phyloP scores from a whole-genome alignment of 2,113 vertebrate genomes.

The Silurus asotus region DNA sequence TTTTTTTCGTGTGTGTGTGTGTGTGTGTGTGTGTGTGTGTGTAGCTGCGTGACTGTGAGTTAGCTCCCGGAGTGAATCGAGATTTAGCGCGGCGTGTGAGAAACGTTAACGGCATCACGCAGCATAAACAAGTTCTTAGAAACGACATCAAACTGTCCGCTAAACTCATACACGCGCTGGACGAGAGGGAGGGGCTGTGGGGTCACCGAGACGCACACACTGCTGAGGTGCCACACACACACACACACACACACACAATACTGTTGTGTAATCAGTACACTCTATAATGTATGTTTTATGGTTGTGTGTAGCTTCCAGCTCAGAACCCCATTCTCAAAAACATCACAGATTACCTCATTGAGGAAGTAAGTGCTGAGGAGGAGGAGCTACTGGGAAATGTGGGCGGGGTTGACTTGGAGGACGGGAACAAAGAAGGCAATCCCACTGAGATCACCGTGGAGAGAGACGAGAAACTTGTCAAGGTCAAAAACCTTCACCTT shows the following conservation, averaged over 20 bases:
- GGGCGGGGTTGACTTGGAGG: slow-evolving; percentile 77
- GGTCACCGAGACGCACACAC: slow-evolving; percentile 64
- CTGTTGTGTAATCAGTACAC: too few species aligned
- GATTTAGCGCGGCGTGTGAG: slow-evolving; percentile 85
- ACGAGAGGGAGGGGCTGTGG: slow-evolving; percentile 86
- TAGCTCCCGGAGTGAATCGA: slow-evolving; percentile 87
- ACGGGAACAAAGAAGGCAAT: slow-evolving; percentile 82
- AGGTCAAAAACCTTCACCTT: slow-evolving; percentile 68
- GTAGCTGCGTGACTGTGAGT: slow-evolving; percentile 87
- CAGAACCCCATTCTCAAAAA: slow-evolving; percentile 93
- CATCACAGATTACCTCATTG: slow-evolving; percentile 92
- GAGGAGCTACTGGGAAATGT: slow-evolving; percentile 86
- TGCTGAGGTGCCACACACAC: slow-evolving; percentile 59
- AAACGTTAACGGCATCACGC: slow-evolving; percentile 86
- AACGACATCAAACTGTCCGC: slow-evolving; percentile 91
- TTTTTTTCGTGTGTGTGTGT: not conserved
- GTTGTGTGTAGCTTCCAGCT: slow-evolving; percentile 68
- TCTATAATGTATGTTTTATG: not conserved
- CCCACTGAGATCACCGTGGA: slow-evolving; percentile 86
- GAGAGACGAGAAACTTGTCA: slow-evolving; percentile 87
- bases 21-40: not conserved
- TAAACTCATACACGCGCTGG: slow-evolving; percentile 85
- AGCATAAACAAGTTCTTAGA: slow-evolving; percentile 87
- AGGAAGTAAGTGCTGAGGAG: slow-evolving; percentile 92
- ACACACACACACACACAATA: not conserved